Evolutionary conservation across 2,888 invertebrate species (phyloP), one percentile per base, ranked within the genome.

Genomic region (Flexamia atlantica): DNA sequence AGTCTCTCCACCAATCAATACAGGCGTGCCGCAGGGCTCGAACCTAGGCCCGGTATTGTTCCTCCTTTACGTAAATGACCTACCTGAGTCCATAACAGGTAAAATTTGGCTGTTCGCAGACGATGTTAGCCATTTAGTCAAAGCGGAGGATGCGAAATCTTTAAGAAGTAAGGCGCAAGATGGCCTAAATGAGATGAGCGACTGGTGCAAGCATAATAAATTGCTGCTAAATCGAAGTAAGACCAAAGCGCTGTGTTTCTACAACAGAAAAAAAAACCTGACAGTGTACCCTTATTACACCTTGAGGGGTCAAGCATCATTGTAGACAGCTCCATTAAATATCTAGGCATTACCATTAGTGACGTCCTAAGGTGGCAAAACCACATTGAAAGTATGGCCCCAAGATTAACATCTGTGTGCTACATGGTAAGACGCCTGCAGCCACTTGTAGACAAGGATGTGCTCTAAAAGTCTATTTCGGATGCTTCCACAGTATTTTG

Each of bases 21-120:
- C 53, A 0, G 81, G 81, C 3, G 36, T 81, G 23, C 81, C 57
- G 0, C 81, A 81, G 23, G 81, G 60, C 0, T 81, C 81, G 12
- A 81, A 81, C 32, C 30, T 81, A 23, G 81, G 81, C 23, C 81
- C 81, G 12, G 32, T 81, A 4, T 50, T 81, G 2, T 81, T 81
- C 9, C 36, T 81, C 14, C 64, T 81, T 17, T 81, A 81, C 23
- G 81, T 81, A 10, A 81, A 81, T 28, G 64, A 81, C 23, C 57
- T 80, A 28, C 57, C 80, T 53, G 80, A 80, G 12, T 23, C 53
- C 1, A 57, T 80, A 53, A 28, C 81, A 23, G 81, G 64, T 23
- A 81, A 57, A 0, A 32, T 81, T 1, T 81, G 60, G 68, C 42
- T 64, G n/a, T 81, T 81, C 17, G 81, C 64, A 1, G 81, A 81